Conservation (phyloP, 2,888 invertebrate genomes). For the Gortyna flavago region DNA sequence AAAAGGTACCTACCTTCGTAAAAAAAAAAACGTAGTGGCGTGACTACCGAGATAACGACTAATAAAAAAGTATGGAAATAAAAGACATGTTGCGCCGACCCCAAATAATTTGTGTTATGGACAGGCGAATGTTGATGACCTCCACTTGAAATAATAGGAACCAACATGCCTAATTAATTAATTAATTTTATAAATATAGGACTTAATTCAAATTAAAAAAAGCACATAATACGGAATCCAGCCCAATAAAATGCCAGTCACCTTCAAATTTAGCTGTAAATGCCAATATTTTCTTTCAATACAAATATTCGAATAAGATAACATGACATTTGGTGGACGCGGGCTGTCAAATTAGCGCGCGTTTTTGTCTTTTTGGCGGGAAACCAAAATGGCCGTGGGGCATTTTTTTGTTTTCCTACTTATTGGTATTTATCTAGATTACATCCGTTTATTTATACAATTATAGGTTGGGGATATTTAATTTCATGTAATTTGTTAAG, state of each 20-base stretch:
- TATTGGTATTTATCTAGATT: constrained; percentile 26
- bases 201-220: not conserved
- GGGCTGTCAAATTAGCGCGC: constrained; percentile 74
- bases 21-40: too few species aligned
- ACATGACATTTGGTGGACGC: constrained; percentile 78
- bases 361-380: constrained; percentile 62
- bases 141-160: not conserved
- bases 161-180: too few species aligned
- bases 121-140: not conserved
- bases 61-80: not conserved
- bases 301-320: constrained; percentile 41
- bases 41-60: not conserved
- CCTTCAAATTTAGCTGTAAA: constrained; percentile 2
- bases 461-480: constrained; percentile 32
- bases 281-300: constrained; percentile 27
- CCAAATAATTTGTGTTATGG: not conserved
- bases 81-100: not conserved
- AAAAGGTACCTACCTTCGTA: too few species aligned
- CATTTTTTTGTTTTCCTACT: constrained; percentile 11
- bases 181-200: not conserved
- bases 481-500: constrained; percentile 43
- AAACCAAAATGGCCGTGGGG: constrained; percentile 37
- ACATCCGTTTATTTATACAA: constrained; percentile 40
- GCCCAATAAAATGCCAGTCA: not conserved
- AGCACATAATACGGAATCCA: constrained; percentile 33